Evolutionary conservation across 2,888 invertebrate species (phyloP), one percentile per base, ranked within the genome.

Genomic region (Stegophylla sp.): DNA sequence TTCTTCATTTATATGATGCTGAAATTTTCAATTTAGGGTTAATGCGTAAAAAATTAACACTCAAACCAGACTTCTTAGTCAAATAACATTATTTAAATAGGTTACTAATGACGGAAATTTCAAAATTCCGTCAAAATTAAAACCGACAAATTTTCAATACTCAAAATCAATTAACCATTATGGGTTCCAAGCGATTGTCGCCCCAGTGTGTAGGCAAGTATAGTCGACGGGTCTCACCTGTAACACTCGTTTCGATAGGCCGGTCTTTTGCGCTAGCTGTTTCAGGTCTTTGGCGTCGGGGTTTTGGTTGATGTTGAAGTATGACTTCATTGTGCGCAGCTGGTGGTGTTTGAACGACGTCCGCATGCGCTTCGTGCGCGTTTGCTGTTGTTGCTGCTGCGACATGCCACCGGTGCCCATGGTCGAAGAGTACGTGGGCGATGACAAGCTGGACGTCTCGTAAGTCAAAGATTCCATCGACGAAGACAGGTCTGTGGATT

Each of bases 331-430:
- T 75, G 98, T 97, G 83, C 98, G 89, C 83, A 99, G 90, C 87
- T 99, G 99, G 87, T 98, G 97, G 87, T 99, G 99, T 87, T 99
- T 99, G 89, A 99, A 99, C 84, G 97, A 98, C 72, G 99, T 99
- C 82, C 99, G 90, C 95, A 99, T 98, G 82, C 99, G 91, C 87
- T 99, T 99, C 82, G 95, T 94, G 82, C 96, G 88, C 7, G 72
- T 13, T 81, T 85, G 85, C 76, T 84, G 84, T 43, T 83, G 84
- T 15, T 71, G 79, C 15, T 71, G 73, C 1, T 67, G 67, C 4
- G 77, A 69, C 63, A 71, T 66, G 23, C 51, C n/a, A 15, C 34
- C 20, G 41, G 64, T 23, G 51, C 75, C 63, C 64, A 75, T 64
- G 28, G 66, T 61, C 79, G 79, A 79, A 77, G 83, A 76, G 76